phyloP scores from a whole-genome alignment of 2,888 invertebrate species.

The Blastobasis adustella region DNA sequence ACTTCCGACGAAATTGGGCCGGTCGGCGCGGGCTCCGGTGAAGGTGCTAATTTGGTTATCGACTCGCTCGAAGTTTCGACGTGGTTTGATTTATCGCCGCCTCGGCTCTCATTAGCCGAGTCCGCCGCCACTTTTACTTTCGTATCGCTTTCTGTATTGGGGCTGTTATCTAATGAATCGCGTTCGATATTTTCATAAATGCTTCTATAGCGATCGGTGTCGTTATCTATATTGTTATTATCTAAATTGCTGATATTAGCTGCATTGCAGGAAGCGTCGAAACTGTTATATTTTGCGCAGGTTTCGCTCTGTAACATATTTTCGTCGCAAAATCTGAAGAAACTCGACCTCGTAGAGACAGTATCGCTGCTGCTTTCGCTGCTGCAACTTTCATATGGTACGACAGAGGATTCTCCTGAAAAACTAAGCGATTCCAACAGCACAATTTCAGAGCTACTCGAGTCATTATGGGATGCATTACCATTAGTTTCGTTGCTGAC shows the following conservation, averaged over 20 bases:
- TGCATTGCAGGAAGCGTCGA: conserved; percentile 49
- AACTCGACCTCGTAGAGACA: conserved; percentile 31
- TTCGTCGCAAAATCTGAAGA: conserved; percentile 54
- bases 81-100: conserved; percentile 28
- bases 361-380: conserved; percentile 37
- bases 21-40: conserved; percentile 10
- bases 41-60: conserved; percentile 46
- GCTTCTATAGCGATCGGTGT: conserved; percentile 43
- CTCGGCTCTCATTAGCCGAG: conserved; percentile 37
- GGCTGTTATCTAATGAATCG: conserved; percentile 49
- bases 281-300: conserved; percentile 61
- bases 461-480: conserved; percentile 29
- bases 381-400: conserved; percentile 38
- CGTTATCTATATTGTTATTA: conserved; percentile 41
- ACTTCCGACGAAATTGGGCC: conserved; percentile 12
- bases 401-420: conserved; percentile 47
- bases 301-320: conserved; percentile 67
- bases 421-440: conserved; percentile 55
- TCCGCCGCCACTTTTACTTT: conserved; percentile 56
- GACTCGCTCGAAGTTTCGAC: conserved; percentile 31
- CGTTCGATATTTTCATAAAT: conserved; percentile 50
- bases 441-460: conserved; percentile 39
- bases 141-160: conserved; percentile 39
- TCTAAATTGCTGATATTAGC: conserved; percentile 44
- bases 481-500: conserved; percentile 32